These are phyloP conservation scores for Ammodytes dubius DNA, from an alignment of 2,113 vertebrate species.

Conservation along the genomic window DNA sequence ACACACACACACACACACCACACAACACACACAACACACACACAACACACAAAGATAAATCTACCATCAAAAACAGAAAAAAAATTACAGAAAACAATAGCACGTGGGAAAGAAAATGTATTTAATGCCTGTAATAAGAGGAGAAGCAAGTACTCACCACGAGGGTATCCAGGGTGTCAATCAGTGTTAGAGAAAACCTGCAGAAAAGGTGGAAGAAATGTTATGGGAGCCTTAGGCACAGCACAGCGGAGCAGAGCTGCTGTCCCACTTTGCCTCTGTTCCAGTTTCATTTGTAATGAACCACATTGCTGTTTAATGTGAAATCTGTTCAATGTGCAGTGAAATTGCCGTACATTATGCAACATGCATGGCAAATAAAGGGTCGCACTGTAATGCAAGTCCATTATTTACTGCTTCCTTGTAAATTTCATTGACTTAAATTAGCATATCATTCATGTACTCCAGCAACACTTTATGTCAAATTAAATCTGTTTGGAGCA, in stretches of 20 bases:
- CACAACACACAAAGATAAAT: not conserved
- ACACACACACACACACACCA: constrained; percentile 6
- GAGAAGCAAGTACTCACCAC: constrained; percentile 80
- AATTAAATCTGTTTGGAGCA: not conserved
- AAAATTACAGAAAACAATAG: not conserved
- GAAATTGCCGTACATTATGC: constrained; percentile 8
- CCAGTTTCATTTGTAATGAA: constrained; percentile 13
- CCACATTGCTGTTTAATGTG: not conserved
- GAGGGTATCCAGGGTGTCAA: constrained; percentile 87
- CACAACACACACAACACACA: constrained; percentile 21
- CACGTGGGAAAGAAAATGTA: not conserved
- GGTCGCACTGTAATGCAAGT: no score
- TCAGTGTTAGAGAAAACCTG: constrained; percentile 88
- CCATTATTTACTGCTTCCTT: not conserved
- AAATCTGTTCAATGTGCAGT: constrained; percentile 6
- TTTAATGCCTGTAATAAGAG: not conserved
- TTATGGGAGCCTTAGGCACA: constrained; percentile 19
- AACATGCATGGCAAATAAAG: not conserved
- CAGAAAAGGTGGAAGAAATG: constrained; percentile 1
- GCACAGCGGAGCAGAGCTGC: constrained; percentile 3
- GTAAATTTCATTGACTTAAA: constrained; percentile 4
- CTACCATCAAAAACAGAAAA: not conserved
- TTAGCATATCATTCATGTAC: constrained; percentile 1
- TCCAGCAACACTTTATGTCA: not conserved
- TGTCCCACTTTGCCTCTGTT: constrained; percentile 32